Conservation (phyloP, 2,888 invertebrate species). For the Oscheius sp. region DNA sequence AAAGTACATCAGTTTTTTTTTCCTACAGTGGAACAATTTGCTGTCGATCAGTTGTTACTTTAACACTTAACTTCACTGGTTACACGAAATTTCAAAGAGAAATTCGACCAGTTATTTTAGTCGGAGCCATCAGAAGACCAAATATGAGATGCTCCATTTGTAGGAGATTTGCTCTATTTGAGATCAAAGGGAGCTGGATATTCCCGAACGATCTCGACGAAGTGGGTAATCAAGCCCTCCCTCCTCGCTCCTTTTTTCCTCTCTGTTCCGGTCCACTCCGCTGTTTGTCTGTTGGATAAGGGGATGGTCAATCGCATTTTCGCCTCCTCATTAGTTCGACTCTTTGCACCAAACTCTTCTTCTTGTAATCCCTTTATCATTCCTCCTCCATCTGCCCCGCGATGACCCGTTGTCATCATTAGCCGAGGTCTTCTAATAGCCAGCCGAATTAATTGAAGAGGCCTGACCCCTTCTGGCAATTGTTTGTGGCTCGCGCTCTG, state of each 20-base stretch:
- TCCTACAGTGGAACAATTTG: too few relatives aligned
- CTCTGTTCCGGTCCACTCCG: conserved; percentile 19
- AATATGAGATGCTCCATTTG: too few relatives aligned
- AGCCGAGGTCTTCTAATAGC: conserved; percentile 15
- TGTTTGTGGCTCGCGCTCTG: conserved; percentile 12
- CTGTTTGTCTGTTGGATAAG: conserved; percentile 23
- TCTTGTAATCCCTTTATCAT: neutral
- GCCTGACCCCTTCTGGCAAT: conserved; percentile 16
- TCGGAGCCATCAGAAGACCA: too few relatives aligned
- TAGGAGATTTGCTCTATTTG: too few relatives aligned
- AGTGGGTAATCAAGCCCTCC: neutral
- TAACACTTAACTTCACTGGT: too few relatives aligned
- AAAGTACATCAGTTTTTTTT: too few relatives aligned
- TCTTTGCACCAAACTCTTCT: neutral
- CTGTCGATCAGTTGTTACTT: too few relatives aligned
- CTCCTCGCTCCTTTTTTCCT: conserved; percentile 5
- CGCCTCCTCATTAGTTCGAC: conserved; percentile 25
- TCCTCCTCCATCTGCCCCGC: neutral
- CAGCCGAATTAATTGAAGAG: conserved; percentile 24
- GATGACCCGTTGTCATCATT: conserved; percentile 18
- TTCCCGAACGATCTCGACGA: neutral
- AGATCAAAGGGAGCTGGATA: neutral
- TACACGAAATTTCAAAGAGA: too few relatives aligned
- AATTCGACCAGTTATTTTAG: too few relatives aligned
- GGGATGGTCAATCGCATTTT: conserved; percentile 31